Evolutionary conservation across 1,140 invertebrate genomes (phyloP), one percentile per base, ranked within the genome.

Genomic region (Aphis craccivora): DNA sequence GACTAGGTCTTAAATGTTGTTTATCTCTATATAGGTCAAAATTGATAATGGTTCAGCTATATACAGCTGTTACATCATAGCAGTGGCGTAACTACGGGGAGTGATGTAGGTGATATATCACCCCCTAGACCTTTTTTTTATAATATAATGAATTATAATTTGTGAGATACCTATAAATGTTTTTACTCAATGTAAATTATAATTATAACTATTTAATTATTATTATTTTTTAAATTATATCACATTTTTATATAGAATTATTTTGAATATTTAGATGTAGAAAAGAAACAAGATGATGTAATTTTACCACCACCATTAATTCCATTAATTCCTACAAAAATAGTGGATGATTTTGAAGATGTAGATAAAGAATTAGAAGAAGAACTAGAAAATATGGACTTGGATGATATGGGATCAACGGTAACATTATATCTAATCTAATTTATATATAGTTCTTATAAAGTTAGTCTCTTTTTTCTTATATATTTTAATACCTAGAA

Each of bases 341-440:
- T 76, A 45, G n/a, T 43, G 5, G 88, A 93, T 53, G 60, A 93
- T 86, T 93, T 93, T 55, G 91, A 93, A 83, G 76, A 94, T 40
- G 40, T 94, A 20, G 94, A 94, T 93, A 94, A 94, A 40, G 94
- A 94, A 94, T 86, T 94, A 23, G 94, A 95, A 93, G 87, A 94
- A 45, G 95, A 95, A 55, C 84, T 95, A 90, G 94, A 95, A 40
- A 94, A 94, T 83, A 91, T 95, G 94, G 94, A 94, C 48, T 94
- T 95, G 45, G 94, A 94, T 93, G 94, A 94, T 84, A 94, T 95
- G 20, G 95, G 94, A 89, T 94, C 94, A 48, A 91, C 94, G 35
- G 94, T 94, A 94, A 93, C 23, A 43, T n/a, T 37, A 23, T 6
- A 20, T 88, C 1, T 48, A 51, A 48, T 87, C 20, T 51, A 48